Evolutionary conservation across 2,113 vertebrate genomes (phyloP), one percentile per base, ranked within the genome.

Genomic region (Rostratula benghalensis): DNA sequence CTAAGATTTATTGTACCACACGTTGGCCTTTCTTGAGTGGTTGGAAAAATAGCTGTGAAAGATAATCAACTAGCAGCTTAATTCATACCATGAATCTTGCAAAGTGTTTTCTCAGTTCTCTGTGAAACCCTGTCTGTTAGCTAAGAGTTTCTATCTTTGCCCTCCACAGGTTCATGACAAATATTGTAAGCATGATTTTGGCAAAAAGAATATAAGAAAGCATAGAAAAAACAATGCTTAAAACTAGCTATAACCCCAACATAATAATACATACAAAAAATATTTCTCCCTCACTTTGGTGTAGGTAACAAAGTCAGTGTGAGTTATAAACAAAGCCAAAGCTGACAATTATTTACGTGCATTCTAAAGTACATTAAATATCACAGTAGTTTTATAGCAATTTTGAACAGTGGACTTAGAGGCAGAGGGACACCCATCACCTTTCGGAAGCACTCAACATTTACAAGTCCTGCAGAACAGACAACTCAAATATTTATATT

Each of bases 81-180:
- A 95, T 89, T 93, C 84, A 88, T 77, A 79, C 68, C 74, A 89
- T 83, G 94, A 95, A 94, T 91, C 94, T 88, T 89, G 81, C 75
- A 84, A 73, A 85, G 45, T 46, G 57, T 91, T 94, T 85, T 89
- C 91, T 87, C 87, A 83, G 69, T 63, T 87, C 81, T 83, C 77
- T 45, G 3, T 30, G 54, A 85, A 94, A 76, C 23, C 41, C 46
- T 61, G n/a, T 46, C 76, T 93, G 82, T 93, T 92, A 95, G 82
- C 64, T 71, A 24, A 78, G 69, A 80, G 59, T 91, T 94, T 83
- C 16, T 31, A 65, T 46, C 85, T 78, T 79, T 96, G 79, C 75
- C 79, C 79, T 94, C 90, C 39, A 46, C 1, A 22, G 79, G 92
- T 23, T 75, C 51, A 51, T 83, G 41, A 80, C 75, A 93, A 96